Percentiles rank a stretch among this genome's conserved stretches.
phyloP scores from a whole-genome alignment of 64 coral and sea anemone species.

The Pachyseris speciosa region DNA sequence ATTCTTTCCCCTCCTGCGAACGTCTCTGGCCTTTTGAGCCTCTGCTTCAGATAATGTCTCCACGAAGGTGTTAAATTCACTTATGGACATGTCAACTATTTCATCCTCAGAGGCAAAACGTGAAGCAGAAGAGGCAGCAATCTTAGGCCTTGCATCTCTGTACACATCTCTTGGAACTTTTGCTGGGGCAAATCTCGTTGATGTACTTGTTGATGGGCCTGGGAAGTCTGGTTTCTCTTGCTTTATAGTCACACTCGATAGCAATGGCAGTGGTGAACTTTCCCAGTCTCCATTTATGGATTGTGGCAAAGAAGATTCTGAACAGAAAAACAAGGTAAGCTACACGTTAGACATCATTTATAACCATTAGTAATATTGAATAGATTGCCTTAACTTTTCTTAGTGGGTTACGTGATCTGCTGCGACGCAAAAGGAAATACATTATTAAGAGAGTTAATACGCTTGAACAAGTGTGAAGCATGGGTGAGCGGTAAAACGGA shows the following conservation, averaged over 20 bases:
- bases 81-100: constrained; percentile 93
- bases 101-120: constrained; percentile 59
- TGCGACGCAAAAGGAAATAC: too few species aligned
- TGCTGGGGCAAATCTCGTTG: constrained; percentile 1
- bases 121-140: neutral
- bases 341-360: neutral
- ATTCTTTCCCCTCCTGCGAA: constrained; percentile 94
- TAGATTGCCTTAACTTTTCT: too few species aligned
- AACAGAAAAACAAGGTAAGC: neutral
- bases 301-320: neutral
- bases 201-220: neutral
- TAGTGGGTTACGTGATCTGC: too few species aligned
- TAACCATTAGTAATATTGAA: too few species aligned
- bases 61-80: constrained; percentile 80
- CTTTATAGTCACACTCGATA: constrained; percentile 14
- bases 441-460: too few species aligned
- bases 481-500: too few species aligned
- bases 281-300: constrained; percentile 7
- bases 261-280: neutral
- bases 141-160: neutral
- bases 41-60: constrained; percentile 63
- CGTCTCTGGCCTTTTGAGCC: constrained; percentile 82
- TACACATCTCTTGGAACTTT: neutral
- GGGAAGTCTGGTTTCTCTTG: constrained; percentile 11
- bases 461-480: too few species aligned